Percentiles rank a stretch among this genome's conserved stretches.
phyloP scores from a whole-genome alignment of 2,113 vertebrate species.

The Elaphurus davidianus region DNA sequence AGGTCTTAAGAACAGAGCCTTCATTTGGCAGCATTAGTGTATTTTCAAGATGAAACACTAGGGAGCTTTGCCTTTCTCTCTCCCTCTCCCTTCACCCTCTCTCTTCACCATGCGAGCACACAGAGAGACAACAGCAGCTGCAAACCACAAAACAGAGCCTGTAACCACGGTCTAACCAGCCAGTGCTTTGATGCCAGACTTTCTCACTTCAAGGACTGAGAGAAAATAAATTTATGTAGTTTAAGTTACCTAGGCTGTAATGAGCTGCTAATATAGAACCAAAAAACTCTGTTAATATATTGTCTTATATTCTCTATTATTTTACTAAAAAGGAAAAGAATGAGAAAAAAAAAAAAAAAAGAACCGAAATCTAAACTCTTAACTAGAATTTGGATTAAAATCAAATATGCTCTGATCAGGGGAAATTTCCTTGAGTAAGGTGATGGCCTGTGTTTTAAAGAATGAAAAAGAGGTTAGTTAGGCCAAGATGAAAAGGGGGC shows the following conservation, averaged over 20 bases:
- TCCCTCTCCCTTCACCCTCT: too few species aligned
- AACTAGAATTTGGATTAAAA: background rate
- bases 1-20: background rate
- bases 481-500: background rate
- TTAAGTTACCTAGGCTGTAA: background rate
- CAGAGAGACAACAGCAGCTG: background rate
- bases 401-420: background rate
- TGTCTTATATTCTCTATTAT: background rate
- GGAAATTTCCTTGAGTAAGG: background rate
- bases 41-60: background rate
- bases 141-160: background rate
- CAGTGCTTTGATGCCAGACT: background rate
- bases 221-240: background rate
- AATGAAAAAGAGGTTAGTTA: background rate
- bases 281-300: background rate
- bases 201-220: background rate
- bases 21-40: background rate
- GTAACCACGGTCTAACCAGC: background rate
- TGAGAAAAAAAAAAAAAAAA: rapidly evolving
- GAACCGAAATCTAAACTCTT: background rate
- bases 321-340: background rate
- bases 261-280: background rate
- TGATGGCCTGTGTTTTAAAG: background rate
- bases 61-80: background rate
- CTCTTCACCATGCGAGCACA: background rate